phyloP scores from a whole-genome alignment of 2,113 vertebrate species.

The Anolis sagrei region DNA sequence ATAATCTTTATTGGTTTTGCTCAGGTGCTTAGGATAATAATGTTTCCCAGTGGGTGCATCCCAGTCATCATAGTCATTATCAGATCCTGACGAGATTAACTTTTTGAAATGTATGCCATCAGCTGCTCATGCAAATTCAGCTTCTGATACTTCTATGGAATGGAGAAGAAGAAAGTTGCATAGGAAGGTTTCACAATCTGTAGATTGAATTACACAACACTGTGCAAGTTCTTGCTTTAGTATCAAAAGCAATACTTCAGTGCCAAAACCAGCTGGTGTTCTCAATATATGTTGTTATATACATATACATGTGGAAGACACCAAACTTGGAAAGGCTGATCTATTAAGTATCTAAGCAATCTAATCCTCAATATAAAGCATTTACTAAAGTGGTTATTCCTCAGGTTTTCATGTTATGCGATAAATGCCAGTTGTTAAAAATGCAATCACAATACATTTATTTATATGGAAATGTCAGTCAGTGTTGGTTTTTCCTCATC shows the following conservation, averaged over 20 bases:
- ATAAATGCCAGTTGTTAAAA: background rate
- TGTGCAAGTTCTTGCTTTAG: background rate
- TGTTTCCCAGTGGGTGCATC: background rate
- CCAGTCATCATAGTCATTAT: background rate
- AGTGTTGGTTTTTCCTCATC: too few relatives aligned
- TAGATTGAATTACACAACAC: background rate
- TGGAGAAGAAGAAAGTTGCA: background rate
- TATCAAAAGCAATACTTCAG: background rate
- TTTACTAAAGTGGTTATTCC: background rate
- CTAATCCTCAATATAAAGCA: too few relatives aligned
- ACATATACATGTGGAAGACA: background rate
- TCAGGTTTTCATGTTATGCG: background rate
- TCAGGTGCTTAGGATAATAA: background rate
- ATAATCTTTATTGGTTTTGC: background rate
- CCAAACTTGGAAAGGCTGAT: background rate
- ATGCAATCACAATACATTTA: background rate
- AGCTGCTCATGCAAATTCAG: background rate
- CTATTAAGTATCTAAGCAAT: background rate
- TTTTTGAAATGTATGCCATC: background rate
- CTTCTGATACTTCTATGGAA: background rate
- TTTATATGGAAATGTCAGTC: background rate
- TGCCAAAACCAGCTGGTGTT: background rate
- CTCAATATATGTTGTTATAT: too few relatives aligned
- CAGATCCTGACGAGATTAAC: too few relatives aligned
- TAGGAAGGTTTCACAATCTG: background rate